Conservation (phyloP, 2,888 invertebrate genomes). For the Silvanus unidentatus region DNA sequence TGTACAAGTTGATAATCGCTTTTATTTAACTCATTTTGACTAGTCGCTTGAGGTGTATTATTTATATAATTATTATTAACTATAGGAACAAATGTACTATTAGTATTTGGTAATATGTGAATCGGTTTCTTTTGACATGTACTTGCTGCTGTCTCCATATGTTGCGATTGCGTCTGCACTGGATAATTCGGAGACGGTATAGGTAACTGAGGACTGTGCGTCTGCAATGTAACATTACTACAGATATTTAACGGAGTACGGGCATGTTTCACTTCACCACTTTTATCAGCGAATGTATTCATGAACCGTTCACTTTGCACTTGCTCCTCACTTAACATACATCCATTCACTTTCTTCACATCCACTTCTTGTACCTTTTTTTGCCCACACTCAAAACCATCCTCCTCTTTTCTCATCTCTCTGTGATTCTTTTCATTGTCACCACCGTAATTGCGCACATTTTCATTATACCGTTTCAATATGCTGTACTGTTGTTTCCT, state of each 20-base stretch:
- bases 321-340: conserved; percentile 1
- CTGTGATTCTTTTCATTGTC: not conserved
- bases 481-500: not conserved
- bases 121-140: conserved; percentile 16
- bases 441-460: not conserved
- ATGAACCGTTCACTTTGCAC: conserved; percentile 26
- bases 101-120: conserved; percentile 13
- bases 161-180: conserved; percentile 29
- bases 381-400: too few species aligned
- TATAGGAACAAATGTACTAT: conserved; percentile 38
- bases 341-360: not conserved
- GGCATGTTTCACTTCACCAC: conserved; percentile 40
- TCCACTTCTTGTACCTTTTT: not conserved
- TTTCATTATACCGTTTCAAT: not conserved
- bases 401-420: not conserved
- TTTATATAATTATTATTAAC: conserved; percentile 37
- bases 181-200: conserved; percentile 42
- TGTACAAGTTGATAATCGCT: conserved; percentile 23
- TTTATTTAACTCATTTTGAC: conserved; percentile 29
- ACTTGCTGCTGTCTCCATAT: conserved; percentile 14
- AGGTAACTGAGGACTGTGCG: conserved; percentile 42
- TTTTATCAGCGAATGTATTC: conserved; percentile 29
- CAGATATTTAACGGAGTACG: conserved; percentile 33
- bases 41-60: conserved; percentile 33
- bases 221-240: conserved; percentile 30